A percentile compares a stretch with the other conserved stretches of the same genome.
phyloP scores from a whole-genome alignment of 2,888 invertebrate species.

The Andrena trimmerana region DNA sequence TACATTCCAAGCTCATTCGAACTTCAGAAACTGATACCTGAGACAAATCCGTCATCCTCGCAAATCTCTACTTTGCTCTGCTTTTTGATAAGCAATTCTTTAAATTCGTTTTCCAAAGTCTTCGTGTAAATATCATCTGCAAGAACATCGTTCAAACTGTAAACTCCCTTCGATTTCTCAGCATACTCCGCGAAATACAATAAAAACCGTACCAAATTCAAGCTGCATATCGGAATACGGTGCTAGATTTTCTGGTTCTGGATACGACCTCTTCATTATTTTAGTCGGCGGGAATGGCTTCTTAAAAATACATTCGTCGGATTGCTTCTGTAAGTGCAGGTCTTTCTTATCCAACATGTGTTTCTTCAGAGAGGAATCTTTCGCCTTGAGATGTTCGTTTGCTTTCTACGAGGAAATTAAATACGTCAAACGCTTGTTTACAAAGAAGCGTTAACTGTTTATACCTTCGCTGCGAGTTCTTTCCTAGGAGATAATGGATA shows the following conservation, averaged over 20 bases:
- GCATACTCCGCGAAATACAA: not conserved
- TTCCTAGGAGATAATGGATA: constrained; percentile 52
- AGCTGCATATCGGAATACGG: constrained; percentile 59
- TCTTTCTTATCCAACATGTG: constrained; percentile 41
- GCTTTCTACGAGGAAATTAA: constrained; percentile 33
- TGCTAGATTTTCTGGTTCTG: constrained; percentile 71
- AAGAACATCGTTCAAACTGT: constrained; percentile 13
- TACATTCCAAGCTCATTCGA: not conserved
- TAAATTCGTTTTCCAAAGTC: constrained; percentile 58
- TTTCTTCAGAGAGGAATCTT: constrained; percentile 20
- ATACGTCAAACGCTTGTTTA: not conserved
- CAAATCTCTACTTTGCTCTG: constrained; percentile 22
- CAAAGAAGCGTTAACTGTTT: not conserved
- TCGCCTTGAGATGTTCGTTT: constrained; percentile 35
- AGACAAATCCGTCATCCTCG: constrained; percentile 71
- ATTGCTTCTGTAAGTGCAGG: constrained; percentile 44
- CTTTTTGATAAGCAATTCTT: constrained; percentile 35
- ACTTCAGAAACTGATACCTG: constrained; percentile 62
- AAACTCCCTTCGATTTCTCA: not conserved
- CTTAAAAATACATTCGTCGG: constrained; percentile 64
- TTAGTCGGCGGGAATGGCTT: constrained; percentile 66
- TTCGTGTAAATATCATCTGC: constrained; percentile 54
- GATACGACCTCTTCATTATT: constrained; percentile 40
- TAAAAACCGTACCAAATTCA: constrained; percentile 48
- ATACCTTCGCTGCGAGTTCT: constrained; percentile 51